phyloP scores from a whole-genome alignment of 2,888 invertebrate species.

The Steinernema carpocapsae region DNA sequence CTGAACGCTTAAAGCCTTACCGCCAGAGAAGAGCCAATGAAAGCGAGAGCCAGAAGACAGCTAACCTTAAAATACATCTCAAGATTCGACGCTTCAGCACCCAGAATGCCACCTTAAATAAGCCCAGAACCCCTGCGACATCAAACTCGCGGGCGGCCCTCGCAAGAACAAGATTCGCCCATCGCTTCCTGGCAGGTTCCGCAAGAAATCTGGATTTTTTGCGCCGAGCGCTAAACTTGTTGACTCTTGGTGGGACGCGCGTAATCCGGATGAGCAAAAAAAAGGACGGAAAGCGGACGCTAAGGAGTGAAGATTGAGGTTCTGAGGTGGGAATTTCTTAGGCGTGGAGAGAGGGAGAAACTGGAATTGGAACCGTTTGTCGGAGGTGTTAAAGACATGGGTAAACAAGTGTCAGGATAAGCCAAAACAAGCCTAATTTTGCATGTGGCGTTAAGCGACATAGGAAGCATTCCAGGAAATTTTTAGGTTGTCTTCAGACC shows the following conservation, averaged over 20 bases:
- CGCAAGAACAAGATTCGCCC: conserved; percentile 9
- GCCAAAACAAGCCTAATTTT: no score
- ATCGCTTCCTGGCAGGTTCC: conserved; percentile 22
- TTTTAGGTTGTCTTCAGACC: no score
- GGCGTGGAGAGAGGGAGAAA: no score
- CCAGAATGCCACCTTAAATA: background rate
- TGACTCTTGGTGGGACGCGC: conserved; percentile 18
- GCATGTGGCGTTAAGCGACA: no score
- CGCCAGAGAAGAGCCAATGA: background rate
- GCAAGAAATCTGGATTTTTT: conserved; percentile 18
- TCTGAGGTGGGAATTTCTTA: background rate
- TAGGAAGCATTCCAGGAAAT: no score
- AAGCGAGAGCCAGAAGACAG: background rate
- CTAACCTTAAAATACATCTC: background rate
- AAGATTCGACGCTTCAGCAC: background rate
- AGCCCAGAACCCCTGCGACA: background rate
- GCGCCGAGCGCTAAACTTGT: background rate
- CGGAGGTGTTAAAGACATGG: no score
- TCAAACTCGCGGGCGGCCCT: conserved; percentile 13
- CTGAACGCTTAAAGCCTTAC: background rate
- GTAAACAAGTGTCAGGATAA: no score
- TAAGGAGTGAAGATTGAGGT: background rate
- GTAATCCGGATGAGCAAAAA: conserved; percentile 19
- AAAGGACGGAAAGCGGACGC: background rate
- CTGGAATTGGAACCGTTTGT: no score